Percentiles rank a stretch among this genome's conserved stretches.
phyloP scores from a whole-genome alignment of 2,113 vertebrate genomes.

The Cololabis saira region DNA sequence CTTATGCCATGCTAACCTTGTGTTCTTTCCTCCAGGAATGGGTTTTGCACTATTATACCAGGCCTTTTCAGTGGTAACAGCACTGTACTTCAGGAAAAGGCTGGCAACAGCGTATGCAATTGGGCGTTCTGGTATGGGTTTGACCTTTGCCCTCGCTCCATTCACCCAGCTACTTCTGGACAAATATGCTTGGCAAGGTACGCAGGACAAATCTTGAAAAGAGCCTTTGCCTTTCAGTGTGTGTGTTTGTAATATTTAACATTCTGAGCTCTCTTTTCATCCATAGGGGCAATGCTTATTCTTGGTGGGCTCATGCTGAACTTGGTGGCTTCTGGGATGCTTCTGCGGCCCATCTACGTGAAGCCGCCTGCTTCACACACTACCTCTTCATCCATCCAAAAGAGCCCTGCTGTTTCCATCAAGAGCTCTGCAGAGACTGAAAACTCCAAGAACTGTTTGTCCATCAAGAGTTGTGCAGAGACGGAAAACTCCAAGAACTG shows the following conservation, averaged over 20 bases:
- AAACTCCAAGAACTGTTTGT: constrained; percentile 61
- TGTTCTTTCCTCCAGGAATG: constrained; percentile 77
- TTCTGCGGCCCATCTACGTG: constrained; percentile 82
- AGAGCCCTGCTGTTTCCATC: constrained; percentile 58
- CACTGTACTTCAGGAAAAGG: constrained; percentile 85
- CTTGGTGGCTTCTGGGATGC: constrained; percentile 91
- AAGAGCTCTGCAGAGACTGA: constrained; percentile 75
- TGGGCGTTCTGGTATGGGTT: constrained; percentile 91
- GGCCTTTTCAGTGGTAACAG: constrained; percentile 84
- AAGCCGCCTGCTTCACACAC: constrained; percentile 31
- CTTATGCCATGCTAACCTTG: neutral
- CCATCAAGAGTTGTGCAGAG: constrained; percentile 65
- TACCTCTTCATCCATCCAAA: constrained; percentile 63
- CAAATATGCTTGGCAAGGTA: constrained; percentile 91
- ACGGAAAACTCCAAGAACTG: constrained; percentile 73
- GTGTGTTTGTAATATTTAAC: neutral
- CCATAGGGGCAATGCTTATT: constrained; percentile 88
- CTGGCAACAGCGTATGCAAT: constrained; percentile 87
- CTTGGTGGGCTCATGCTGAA: constrained; percentile 90
- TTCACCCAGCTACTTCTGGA: constrained; percentile 90
- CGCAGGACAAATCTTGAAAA: constrained; percentile 5
- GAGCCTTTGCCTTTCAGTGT: neutral
- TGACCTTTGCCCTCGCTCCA: constrained; percentile 91
- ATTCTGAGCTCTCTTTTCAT: constrained; percentile 14
- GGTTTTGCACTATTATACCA: constrained; percentile 91